Evolutionary conservation across 2,797 vertebrate genomes (phyloP).

Genomic region (Leontopithecus rosalia): DNA sequence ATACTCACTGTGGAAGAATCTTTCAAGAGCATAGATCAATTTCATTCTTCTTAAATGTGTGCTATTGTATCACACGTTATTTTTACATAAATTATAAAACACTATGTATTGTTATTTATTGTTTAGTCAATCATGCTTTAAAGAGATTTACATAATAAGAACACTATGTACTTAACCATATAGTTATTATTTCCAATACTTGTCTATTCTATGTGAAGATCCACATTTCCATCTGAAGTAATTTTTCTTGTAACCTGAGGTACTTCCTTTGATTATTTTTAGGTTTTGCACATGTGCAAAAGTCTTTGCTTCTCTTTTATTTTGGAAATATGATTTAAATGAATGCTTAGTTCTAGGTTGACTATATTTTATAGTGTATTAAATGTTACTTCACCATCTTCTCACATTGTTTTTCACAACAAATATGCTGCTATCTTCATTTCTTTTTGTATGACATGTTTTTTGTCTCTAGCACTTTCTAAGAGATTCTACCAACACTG

Average conservation of each 20-base stretch:
- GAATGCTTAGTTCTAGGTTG: neutral
- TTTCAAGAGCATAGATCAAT: neutral
- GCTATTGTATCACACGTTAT: neutral
- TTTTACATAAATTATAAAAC: neutral
- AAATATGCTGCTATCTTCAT: neutral
- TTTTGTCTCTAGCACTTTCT: neutral
- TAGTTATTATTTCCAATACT: neutral
- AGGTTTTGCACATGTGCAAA: neutral
- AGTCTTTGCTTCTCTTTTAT: neutral
- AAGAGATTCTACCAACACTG: neutral
- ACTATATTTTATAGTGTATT: neutral
- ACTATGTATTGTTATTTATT: neutral
- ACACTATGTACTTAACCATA: neutral
- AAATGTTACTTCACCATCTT: neutral
- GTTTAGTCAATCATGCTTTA: neutral
- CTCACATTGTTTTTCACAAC: neutral
- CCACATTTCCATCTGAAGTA: neutral
- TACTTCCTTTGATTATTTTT: neutral
- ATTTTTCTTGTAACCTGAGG: neutral
- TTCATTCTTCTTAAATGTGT: neutral
- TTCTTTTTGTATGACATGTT: neutral
- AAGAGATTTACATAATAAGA: neutral
- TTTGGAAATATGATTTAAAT: neutral
- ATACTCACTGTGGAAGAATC: neutral
- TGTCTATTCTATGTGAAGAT: neutral